Conservation (phyloP, 2,888 invertebrate species). For the Melinaea marsaeus region DNA sequence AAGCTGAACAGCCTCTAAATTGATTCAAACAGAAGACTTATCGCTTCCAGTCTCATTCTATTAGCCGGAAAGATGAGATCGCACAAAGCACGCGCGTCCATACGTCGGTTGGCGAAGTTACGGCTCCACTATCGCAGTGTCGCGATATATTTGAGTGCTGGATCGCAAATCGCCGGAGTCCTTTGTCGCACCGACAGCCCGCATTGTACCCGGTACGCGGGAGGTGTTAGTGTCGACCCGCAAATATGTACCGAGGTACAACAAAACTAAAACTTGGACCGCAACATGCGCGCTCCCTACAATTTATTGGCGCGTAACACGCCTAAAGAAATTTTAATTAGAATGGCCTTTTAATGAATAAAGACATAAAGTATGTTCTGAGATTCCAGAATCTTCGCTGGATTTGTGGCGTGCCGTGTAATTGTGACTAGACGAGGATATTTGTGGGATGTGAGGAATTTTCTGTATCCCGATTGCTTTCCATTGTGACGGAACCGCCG, state of each 20-base stretch:
- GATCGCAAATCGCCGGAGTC: conserved; percentile 41
- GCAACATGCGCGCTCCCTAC: conserved; percentile 37
- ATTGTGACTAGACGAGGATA: conserved; percentile 40
- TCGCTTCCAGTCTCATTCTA: conserved; percentile 23
- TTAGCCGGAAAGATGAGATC: conserved; percentile 44
- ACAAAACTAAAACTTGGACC: conserved; percentile 36
- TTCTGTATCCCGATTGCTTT: conserved; percentile 7
- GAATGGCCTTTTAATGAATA: conserved; percentile 48
- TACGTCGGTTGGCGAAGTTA: conserved; percentile 39
- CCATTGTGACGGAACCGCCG: conserved; percentile 5
- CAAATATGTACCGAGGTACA: conserved; percentile 44
- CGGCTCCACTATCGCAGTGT: conserved; percentile 40
- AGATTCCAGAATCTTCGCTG: conserved; percentile 36
- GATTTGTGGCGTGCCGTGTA: conserved; percentile 36
- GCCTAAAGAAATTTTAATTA: conserved; percentile 47
- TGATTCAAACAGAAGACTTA: conserved; percentile 4
- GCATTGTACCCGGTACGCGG: conserved; percentile 42
- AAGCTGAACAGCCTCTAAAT: neutral
- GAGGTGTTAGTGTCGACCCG: conserved; percentile 44
- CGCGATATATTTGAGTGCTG: conserved; percentile 38
- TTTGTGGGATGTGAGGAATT: conserved; percentile 28
- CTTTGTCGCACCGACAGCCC: conserved; percentile 41
- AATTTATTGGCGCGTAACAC: conserved; percentile 44
- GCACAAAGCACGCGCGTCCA: conserved; percentile 39
- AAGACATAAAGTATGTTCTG: conserved; percentile 43